Percentiles rank a stretch among this genome's conserved stretches.
These are phyloP conservation scores for Forpus xanthops DNA, from an alignment of 2,797 vertebrate species.

Conservation along the genomic window DNA sequence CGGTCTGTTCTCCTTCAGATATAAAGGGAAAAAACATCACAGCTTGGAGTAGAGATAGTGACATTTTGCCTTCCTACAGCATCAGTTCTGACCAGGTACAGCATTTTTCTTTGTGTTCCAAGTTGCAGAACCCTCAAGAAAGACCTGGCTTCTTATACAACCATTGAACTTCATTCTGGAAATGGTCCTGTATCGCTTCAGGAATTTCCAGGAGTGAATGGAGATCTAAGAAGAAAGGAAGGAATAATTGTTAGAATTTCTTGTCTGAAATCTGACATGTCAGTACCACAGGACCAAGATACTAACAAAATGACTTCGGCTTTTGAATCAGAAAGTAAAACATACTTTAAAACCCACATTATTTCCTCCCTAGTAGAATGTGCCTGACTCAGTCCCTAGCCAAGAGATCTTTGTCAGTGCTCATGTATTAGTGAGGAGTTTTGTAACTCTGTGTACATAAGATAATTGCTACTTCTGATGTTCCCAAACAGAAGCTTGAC, in stretches of 20 bases:
- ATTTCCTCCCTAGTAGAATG: neutral
- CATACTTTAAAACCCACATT: neutral
- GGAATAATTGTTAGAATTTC: neutral
- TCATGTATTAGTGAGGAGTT: neutral
- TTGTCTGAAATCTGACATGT: neutral
- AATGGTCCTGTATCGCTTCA: neutral
- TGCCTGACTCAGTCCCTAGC: neutral
- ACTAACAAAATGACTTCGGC: neutral
- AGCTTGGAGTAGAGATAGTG: neutral
- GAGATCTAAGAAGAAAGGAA: neutral
- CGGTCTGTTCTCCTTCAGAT: neutral
- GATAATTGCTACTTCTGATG: neutral
- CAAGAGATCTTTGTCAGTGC: neutral
- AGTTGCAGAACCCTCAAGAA: neutral
- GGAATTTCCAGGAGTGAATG: neutral
- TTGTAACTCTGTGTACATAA: neutral
- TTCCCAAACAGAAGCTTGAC: neutral
- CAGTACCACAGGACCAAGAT: neutral
- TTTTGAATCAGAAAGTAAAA: neutral
- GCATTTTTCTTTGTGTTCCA: neutral
- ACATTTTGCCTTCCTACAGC: neutral
- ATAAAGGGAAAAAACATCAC: neutral
- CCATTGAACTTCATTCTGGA: neutral
- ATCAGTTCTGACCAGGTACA: neutral
- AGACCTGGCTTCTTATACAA: neutral